These are phyloP conservation scores for Delia radicum DNA, from an alignment of 1,140 invertebrate species.

Conservation along the genomic window DNA sequence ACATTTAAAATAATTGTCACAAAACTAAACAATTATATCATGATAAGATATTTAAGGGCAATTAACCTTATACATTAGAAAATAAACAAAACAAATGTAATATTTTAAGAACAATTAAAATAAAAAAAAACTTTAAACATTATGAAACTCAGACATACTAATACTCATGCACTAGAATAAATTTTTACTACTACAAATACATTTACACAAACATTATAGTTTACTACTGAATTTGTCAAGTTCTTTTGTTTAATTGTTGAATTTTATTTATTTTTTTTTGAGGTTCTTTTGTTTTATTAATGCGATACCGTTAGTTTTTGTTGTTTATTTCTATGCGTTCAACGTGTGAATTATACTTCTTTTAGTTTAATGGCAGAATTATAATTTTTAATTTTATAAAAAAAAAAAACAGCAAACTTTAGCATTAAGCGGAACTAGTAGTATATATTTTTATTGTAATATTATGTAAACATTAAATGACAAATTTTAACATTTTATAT, in stretches of 20 bases:
- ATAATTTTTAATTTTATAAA: background rate
- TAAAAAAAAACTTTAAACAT: background rate
- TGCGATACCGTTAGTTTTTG: background rate
- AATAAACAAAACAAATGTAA: background rate
- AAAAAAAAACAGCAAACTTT: background rate
- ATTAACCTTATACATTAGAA: constrained; percentile 10
- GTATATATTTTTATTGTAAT: background rate
- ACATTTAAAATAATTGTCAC: constrained; percentile 2
- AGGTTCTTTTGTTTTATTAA: background rate
- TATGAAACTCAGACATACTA: background rate
- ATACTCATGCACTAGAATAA: background rate
- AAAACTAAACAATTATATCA: background rate
- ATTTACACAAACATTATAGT: background rate
- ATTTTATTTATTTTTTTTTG: background rate
- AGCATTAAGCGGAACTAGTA: constrained; percentile 14
- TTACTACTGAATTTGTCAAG: constrained; percentile 11
- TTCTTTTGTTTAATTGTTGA: background rate
- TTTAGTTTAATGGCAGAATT: background rate
- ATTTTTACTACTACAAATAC: background rate
- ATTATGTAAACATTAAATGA: constrained; percentile 2
- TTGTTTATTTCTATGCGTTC: background rate
- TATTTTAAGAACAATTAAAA: background rate
- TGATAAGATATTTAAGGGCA: constrained; percentile 16
- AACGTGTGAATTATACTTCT: constrained; percentile 3
- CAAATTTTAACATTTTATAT: too few relatives aligned